These are phyloP conservation scores for Diadema setosum DNA, from an alignment of 35 echinoderm and acorn worm genomes.

Conservation along the genomic window DNA sequence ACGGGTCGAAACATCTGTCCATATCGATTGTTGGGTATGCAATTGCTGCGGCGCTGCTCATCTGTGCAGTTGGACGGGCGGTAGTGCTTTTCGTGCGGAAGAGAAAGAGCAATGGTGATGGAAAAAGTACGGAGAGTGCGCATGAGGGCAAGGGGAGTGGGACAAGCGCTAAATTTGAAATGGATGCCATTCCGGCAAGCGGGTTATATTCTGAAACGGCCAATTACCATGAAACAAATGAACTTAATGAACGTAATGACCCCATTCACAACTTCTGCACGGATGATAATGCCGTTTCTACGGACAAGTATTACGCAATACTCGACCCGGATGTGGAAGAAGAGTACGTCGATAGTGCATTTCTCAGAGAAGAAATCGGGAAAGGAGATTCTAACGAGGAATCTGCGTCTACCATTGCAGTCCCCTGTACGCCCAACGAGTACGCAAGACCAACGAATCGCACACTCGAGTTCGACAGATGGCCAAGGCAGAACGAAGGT, in stretches of 20 bases:
- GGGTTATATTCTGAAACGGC: no score
- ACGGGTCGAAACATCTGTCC: background rate
- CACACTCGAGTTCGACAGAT: no score
- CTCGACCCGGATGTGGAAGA: background rate
- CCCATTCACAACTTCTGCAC: no score
- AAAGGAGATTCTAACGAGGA: background rate
- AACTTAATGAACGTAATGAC: no score
- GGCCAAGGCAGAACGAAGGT: no score
- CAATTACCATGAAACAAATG: no score
- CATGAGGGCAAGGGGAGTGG: no score
- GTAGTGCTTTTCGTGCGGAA: background rate
- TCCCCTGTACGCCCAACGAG: background rate
- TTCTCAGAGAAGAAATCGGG: background rate
- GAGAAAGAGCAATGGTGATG: background rate
- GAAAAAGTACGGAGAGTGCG: no score
- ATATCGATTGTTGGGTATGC: background rate
- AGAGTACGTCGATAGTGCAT: background rate
- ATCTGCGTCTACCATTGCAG: background rate
- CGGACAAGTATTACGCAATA: background rate
- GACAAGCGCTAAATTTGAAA: no score
- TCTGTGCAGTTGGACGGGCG: background rate
- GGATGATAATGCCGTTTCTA: no score
- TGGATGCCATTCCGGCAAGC: no score
- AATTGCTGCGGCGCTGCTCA: background rate
- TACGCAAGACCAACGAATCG: background rate